Conservation (phyloP, 2,797 vertebrate species). For the Pipistrellus nathusii region DNA sequence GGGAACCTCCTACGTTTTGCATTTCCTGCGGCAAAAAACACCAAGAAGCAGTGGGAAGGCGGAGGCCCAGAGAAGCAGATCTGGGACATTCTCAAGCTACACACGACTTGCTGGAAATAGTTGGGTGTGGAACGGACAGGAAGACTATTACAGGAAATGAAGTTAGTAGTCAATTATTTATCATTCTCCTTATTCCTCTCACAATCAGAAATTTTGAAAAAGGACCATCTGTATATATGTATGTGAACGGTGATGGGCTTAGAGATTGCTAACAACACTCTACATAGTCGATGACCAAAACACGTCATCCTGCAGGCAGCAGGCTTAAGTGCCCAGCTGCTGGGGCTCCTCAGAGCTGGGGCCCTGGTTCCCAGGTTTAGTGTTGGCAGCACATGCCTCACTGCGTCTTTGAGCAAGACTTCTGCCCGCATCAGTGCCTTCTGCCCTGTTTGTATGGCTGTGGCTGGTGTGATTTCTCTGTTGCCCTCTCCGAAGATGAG, state of each 20-base stretch:
- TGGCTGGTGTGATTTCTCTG: neutral
- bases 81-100: neutral
- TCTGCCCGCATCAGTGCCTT: neutral
- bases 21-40: neutral
- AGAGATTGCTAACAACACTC: neutral
- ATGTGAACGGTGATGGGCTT: neutral
- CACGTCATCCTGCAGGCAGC: no score
- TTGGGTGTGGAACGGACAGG: neutral
- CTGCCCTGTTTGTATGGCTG: neutral
- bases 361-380: neutral
- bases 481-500: no score
- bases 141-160: neutral
- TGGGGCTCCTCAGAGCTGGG: neutral
- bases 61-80: neutral
- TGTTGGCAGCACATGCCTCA: neutral
- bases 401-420: neutral
- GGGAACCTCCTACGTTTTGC: neutral
- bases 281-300: neutral
- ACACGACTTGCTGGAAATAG: neutral
- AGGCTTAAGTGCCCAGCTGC: neutral
- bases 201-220: neutral
- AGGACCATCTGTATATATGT: neutral
- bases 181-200: neutral
- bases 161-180: neutral
- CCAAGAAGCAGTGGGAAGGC: neutral